A percentile compares a stretch with the other conserved stretches of the same genome.
Evolutionary conservation across 2,888 invertebrate species (phyloP).

Genomic region (Ptychoptera contaminata): DNA sequence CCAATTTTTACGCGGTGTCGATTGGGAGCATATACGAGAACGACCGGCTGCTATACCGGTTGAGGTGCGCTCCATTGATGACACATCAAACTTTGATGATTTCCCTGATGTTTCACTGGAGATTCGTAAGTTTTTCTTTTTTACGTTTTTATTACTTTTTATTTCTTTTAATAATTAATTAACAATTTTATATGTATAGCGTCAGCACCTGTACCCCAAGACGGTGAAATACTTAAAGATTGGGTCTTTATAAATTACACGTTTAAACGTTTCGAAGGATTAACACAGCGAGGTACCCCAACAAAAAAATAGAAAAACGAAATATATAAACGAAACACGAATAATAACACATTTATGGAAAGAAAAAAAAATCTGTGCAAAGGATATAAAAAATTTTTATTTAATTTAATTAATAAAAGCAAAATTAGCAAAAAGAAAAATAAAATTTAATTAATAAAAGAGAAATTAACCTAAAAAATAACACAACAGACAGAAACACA

Average conservation of each 20-base stretch:
- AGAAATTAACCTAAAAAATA: too few relatives aligned
- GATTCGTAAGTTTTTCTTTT: constrained; percentile 64
- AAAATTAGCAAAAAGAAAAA: too few relatives aligned
- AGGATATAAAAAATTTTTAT: too few relatives aligned
- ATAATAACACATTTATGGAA: constrained; percentile 8
- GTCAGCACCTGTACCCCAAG: constrained; percentile 74
- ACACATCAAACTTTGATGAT: constrained; percentile 99
- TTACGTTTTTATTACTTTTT: neutral
- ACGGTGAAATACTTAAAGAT: constrained; percentile 90
- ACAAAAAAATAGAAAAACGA: too few relatives aligned
- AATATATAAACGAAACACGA: constrained; percentile 25
- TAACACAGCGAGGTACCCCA: constrained; percentile 77
- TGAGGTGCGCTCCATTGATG: constrained; percentile 96
- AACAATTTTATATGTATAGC: constrained; percentile 31
- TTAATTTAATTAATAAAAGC: too few relatives aligned
- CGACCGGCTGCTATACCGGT: constrained; percentile 96
- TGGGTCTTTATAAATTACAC: constrained; percentile 99
- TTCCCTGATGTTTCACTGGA: constrained; percentile 98
- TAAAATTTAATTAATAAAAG: too few relatives aligned
- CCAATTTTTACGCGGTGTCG: constrained; percentile 91
- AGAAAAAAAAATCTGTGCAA: too few relatives aligned
- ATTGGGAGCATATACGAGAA: constrained; percentile 98
- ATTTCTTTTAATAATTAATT: neutral
- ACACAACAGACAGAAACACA: too few relatives aligned
- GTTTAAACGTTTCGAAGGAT: constrained; percentile 96